phyloP scores from a whole-genome alignment of 2,113 vertebrate species.

The Turnix velox region DNA sequence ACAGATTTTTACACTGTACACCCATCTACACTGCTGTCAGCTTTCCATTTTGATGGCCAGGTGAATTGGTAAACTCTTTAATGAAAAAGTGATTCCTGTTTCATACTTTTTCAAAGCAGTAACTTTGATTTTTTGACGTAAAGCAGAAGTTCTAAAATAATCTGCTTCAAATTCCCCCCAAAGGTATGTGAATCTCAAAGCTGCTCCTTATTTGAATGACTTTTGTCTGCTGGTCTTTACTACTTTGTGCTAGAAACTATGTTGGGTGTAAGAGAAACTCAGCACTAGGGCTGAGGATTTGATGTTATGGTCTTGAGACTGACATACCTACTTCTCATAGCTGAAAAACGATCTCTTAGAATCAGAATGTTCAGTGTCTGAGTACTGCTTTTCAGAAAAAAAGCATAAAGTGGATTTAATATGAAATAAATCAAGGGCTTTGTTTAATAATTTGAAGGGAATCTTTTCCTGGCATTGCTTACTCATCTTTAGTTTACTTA shows the following conservation, averaged over 20 bases:
- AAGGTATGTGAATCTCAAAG: not conserved
- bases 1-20: not conserved
- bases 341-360: not conserved
- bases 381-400: not conserved
- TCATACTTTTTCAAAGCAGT: not conserved
- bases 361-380: not conserved
- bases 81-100: not conserved
- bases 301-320: not conserved
- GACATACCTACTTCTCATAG: not conserved
- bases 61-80: not conserved
- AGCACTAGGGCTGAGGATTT: not conserved
- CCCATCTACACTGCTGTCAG: not conserved
- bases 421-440: not conserved
- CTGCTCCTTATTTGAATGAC: not conserved
- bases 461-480: not conserved
- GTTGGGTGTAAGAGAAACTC: not conserved
- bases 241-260: not conserved
- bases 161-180: not conserved
- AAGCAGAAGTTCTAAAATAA: conserved; percentile 18
- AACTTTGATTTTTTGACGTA: not conserved
- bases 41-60: not conserved
- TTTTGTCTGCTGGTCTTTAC: not conserved
- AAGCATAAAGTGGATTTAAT: not conserved
- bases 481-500: not conserved
- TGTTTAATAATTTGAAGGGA: not conserved